A percentile compares a stretch with the other conserved stretches of the same genome.
These are phyloP conservation scores for Thecocarcelia acutangulata DNA, from an alignment of 2,888 invertebrate genomes.

Conservation along the genomic window DNA sequence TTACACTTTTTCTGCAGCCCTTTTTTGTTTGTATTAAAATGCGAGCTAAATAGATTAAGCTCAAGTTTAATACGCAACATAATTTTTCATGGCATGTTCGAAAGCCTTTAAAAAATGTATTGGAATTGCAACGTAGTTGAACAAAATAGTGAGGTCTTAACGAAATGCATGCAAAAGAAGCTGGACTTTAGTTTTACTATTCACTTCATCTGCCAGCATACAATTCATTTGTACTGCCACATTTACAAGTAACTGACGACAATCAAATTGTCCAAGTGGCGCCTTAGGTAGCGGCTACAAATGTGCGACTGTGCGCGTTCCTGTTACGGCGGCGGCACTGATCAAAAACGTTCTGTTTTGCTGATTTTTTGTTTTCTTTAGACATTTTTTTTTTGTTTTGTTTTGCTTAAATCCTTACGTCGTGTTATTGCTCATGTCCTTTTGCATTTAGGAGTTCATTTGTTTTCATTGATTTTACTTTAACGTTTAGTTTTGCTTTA, in stretches of 20 bases:
- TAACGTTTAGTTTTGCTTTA: conserved; percentile 56
- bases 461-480: conserved; percentile 66
- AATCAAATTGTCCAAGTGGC: conserved; percentile 70
- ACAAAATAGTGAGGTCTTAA: neutral
- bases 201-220: conserved; percentile 50
- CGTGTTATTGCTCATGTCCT: conserved; percentile 73
- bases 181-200: conserved; percentile 40
- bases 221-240: conserved; percentile 69
- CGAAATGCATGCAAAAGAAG: conserved; percentile 36
- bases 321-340: conserved; percentile 66
- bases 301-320: conserved; percentile 68
- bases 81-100: conserved; percentile 12
- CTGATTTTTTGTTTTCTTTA: conserved; percentile 15
- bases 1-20: conserved; percentile 52
- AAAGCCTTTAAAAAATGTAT: conserved; percentile 8
- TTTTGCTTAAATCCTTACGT: conserved; percentile 70
- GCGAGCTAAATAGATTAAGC: conserved; percentile 44
- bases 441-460: conserved; percentile 70
- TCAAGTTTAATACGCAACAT: conserved; percentile 42
- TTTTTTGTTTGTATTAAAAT: conserved; percentile 56
- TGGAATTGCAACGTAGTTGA: neutral
- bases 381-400: conserved; percentile 37
- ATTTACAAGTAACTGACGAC: conserved; percentile 69
- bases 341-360: conserved; percentile 61
- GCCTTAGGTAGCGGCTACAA: conserved; percentile 67